Evolutionary conservation across 1,140 invertebrate genomes (phyloP), one percentile per base, ranked within the genome.

Genomic region (Phenacoccus solenopsis): DNA sequence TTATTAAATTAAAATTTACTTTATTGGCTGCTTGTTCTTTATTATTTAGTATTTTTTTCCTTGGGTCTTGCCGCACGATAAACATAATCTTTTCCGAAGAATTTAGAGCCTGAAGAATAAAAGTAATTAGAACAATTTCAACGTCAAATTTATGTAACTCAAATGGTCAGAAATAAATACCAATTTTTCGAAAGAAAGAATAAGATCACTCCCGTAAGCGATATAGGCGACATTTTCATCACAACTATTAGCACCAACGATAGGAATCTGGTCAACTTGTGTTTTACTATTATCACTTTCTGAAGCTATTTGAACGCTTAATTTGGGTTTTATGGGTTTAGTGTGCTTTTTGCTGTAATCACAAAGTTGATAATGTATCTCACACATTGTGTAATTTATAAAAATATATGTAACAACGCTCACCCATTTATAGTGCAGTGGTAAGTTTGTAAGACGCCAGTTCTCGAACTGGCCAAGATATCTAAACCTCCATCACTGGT

Each of bases 321-420:
- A 78, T 73, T 82, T 84, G 2, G 89, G 87, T 78, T 90, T 89
- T 0, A 90, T 75, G 0, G 88, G 88, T 78, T 90, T 91, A 4
- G 80, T 77, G 70, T 81, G 81, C 68, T 82, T 80, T 20, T 85
- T 83, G 75, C 68, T 80, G 76, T 64, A 70, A 74, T 49, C 35
- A 73, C 75, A 72, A 71, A n/a, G n/a, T n/a, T n/a, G n/a, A n/a
- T n/a, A n/a, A n/a, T n/a, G n/a, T n/a, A n/a, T n/a, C n/a, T n/a
- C n/a, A n/a, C n/a, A n/a, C n/a, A n/a, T n/a, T n/a, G n/a, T n/a
- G n/a, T n/a, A n/a, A n/a, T n/a, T n/a, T n/a, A n/a, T n/a, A n/a
- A n/a, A n/a, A 27, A 27, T 69, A 72, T 13, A 71, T 21, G 27
- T 24, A 24, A 61, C 68, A 38, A n/a, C n/a, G n/a, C 16, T 64